Evolutionary conservation across 2,797 vertebrate genomes (phyloP), one percentile per base, ranked within the genome.

Genomic region (Acanthornis magna): DNA sequence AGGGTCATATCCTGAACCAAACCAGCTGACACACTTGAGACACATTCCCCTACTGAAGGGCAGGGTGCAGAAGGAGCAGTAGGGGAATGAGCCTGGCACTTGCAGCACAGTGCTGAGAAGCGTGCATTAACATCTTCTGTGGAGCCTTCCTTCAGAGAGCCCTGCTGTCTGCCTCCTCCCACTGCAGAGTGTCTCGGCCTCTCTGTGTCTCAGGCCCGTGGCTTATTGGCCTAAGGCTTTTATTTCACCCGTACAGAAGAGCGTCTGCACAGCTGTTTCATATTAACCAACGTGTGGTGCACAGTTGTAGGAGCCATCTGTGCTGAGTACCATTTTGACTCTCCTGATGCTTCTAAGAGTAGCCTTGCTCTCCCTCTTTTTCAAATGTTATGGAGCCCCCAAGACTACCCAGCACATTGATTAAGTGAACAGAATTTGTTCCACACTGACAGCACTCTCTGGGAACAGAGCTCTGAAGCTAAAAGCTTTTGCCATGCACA

Each of bases 371-470:
- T 88, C 57, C 36, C 16, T 78, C 9, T 81, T 83, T 58, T 70
- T 74, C 38, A 40, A n/a, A 71, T 42, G 19, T 57, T 88, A 30
- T 16, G 34, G 36, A 85, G 10, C 12, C 32, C 65, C 19, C 30
- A 75, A 55, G 29, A 55, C 15, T 29, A 9, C 23, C 13, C 26
- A 50, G 40, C 11, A 45, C 51, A 22, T 85, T 90, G 63, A 42
- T 48, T 55, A 60, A 72, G 26, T 53, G 79, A 75, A 18, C n/a
- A 70, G 79, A 53, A 60, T 91, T 91, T 89, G 30, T 85, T 91
- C 54, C 34, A 32, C 25, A 12, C 42, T 30, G 47, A 14, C n/a
- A 42, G 20, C 55, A 38, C 55, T 73, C 60, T 36, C 42, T 42
- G n/a, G 66, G 75, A 91, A 84, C 1, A 5, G 2, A 84, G 36